phyloP scores from a whole-genome alignment of 2,113 vertebrate species.

The Pangasianodon gigas region DNA sequence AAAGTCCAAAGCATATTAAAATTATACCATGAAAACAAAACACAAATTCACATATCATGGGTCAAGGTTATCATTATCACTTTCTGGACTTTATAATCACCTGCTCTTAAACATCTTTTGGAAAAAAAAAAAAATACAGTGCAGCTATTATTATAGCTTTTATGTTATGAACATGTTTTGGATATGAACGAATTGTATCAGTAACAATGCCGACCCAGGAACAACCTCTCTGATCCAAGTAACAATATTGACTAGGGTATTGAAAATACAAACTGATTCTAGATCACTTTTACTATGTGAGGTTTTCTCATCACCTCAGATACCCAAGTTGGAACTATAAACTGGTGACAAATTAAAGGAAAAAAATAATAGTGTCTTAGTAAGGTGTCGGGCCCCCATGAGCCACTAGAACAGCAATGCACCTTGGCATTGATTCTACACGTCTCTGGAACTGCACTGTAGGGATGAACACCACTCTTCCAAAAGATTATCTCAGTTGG shows the following conservation, averaged over 20 bases:
- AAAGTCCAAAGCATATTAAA: neutral
- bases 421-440: neutral
- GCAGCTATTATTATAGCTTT: neutral
- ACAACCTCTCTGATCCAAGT: neutral
- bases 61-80: neutral
- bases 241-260: neutral
- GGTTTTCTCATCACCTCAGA: neutral
- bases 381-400: neutral
- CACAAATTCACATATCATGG: neutral
- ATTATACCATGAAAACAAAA: slow-evolving; percentile 13
- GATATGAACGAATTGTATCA: neutral
- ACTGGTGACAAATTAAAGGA: neutral
- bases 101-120: neutral
- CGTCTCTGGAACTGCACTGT: neutral
- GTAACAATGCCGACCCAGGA: neutral
- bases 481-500: neutral
- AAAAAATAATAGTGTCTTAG: neutral
- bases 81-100: neutral
- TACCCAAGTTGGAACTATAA: neutral
- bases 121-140: neutral
- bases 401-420: neutral
- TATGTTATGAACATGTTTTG: neutral
- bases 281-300: neutral
- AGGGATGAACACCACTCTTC: neutral
- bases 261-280: neutral